Percentiles rank a stretch among this genome's conserved stretches.
Evolutionary conservation across 2,888 invertebrate genomes (phyloP).

Genomic region (Chouioia cunea): DNA sequence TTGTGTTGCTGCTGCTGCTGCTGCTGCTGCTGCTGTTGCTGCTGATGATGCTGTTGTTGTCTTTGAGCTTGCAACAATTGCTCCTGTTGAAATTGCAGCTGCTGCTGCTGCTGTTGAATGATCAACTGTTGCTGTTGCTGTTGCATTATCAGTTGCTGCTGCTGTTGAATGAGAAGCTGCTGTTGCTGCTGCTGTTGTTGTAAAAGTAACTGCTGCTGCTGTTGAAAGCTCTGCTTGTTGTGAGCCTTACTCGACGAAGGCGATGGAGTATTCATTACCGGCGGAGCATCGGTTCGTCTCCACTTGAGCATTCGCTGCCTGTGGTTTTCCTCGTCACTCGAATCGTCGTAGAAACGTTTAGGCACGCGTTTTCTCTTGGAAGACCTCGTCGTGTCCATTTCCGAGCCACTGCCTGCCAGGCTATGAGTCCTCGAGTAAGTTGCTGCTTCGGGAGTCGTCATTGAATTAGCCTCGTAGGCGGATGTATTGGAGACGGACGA

Average conservation of each 20-base stretch:
- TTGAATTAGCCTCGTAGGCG: slow-evolving; percentile 13
- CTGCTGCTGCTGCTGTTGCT: slow-evolving; percentile 40
- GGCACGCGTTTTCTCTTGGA: slow-evolving; percentile 86
- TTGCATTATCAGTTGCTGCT: slow-evolving; percentile 5
- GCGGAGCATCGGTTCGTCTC: slow-evolving; percentile 79
- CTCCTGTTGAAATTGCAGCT: slow-evolving; percentile 57
- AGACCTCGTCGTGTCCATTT: slow-evolving; percentile 72
- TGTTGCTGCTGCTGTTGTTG: slow-evolving; percentile 43
- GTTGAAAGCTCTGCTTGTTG: slow-evolving; percentile 26
- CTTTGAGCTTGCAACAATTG: slow-evolving; percentile 57
- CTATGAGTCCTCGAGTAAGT: slow-evolving; percentile 17
- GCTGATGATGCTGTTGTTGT: slow-evolving; percentile 63
- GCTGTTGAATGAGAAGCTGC: slow-evolving; percentile 16
- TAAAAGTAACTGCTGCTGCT: slow-evolving; percentile 12
- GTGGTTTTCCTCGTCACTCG: slow-evolving; percentile 84
- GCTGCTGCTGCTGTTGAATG: slow-evolving; percentile 14
- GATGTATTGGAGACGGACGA: slow-evolving; percentile 16
- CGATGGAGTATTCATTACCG: slow-evolving; percentile 7
- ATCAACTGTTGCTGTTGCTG: slow-evolving; percentile 13
- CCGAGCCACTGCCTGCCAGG: slow-evolving; percentile 40
- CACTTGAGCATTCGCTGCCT: slow-evolving; percentile 78
- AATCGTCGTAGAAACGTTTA: slow-evolving; percentile 89
- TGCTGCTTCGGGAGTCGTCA: background rate
- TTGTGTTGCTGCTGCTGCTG: slow-evolving; percentile 16
- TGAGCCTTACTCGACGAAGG: slow-evolving; percentile 26